A percentile compares a stretch with the other conserved stretches of the same genome.
phyloP scores from a whole-genome alignment of 2,888 invertebrate species.

The Athripsodes cinereus region DNA sequence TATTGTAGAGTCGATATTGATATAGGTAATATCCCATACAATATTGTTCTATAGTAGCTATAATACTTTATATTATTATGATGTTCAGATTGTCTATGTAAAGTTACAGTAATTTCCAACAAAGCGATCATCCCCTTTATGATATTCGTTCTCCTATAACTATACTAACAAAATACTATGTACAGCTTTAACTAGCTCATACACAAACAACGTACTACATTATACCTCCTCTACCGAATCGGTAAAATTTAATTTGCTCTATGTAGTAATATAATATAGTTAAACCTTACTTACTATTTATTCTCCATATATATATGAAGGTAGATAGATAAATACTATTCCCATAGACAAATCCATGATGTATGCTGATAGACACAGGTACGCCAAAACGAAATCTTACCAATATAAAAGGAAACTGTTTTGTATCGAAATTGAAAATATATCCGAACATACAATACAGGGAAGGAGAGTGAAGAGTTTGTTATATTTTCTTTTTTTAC shows the following conservation, averaged over 20 bases:
- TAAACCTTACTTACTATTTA: neutral
- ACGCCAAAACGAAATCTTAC: conserved; percentile 20
- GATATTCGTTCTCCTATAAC: neutral
- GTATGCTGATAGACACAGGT: conserved; percentile 14
- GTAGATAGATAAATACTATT: neutral
- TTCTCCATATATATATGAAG: neutral
- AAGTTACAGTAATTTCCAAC: neutral
- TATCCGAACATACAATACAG: conserved; percentile 24
- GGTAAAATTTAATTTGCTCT: conserved; percentile 23
- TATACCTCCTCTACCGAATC: conserved; percentile 5
- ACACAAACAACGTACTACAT: too few relatives aligned
- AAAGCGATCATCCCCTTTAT: conserved; percentile 1
- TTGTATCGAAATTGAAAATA: conserved; percentile 27
- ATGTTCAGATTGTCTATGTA: too few relatives aligned
- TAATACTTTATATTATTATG: too few relatives aligned
- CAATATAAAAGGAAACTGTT: conserved; percentile 22
- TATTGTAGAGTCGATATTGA: too few relatives aligned
- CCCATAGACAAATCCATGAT: conserved; percentile 2
- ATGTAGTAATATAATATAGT: conserved; percentile 13
- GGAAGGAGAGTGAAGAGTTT: conserved; percentile 4
- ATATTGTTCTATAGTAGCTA: too few relatives aligned
- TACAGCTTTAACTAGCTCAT: too few relatives aligned
- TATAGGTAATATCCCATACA: too few relatives aligned
- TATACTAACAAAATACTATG: too few relatives aligned
- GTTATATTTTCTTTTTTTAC: too few relatives aligned